Base-by-base conservation (phyloP, 2,113 vertebrate genomes). In the Tychaedon coryphoeus region DNA sequence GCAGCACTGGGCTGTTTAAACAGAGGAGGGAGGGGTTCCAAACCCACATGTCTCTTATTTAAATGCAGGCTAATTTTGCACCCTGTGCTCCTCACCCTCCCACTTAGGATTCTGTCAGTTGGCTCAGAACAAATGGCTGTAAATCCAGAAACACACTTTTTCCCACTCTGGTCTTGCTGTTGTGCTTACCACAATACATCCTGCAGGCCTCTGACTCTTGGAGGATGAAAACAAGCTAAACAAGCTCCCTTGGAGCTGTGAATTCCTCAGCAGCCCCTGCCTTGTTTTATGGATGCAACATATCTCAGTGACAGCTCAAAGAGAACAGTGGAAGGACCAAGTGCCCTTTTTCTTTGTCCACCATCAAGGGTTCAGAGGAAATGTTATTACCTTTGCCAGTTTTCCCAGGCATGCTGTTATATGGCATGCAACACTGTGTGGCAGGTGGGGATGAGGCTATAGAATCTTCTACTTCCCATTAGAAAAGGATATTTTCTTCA, bases 1-100 rank as follows among this genome's bases (percentile, higher is more conserved):
- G 85, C 84, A 96, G 73, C 17, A 4, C 70, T 95, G 72, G 58
- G 86, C 94, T 93, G 85, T 95, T 96, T 91, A 93, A 96, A 95
- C 69, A 92, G 91, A 71, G 24, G 51, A 40, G 36, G 38, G 48
- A 13, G 78, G 29, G 69, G 14, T 78, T 77, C 72, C 85, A 90
- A 91, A 87, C 82, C 78, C 64, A 62, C 53, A 64, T 56, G 36
- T 75, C 86, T 88, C 45, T 89, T 88, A 90, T 94, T 96, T 96
- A 95, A 91, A 96, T 80, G 60, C 43, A 73, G 86, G 48, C 76
- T 92, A 93, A 92, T 94, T 97, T 89, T 92, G 74, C 76, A 87
- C 38, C 38, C 54, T 91, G 18, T 88, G 73, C 80, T 95, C 85
- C 84, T 94, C 86, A 91, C 58, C 28, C 79, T 93, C 65, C 67